phyloP scores from a whole-genome alignment of 2,888 invertebrate genomes.

The Tachina fera region DNA sequence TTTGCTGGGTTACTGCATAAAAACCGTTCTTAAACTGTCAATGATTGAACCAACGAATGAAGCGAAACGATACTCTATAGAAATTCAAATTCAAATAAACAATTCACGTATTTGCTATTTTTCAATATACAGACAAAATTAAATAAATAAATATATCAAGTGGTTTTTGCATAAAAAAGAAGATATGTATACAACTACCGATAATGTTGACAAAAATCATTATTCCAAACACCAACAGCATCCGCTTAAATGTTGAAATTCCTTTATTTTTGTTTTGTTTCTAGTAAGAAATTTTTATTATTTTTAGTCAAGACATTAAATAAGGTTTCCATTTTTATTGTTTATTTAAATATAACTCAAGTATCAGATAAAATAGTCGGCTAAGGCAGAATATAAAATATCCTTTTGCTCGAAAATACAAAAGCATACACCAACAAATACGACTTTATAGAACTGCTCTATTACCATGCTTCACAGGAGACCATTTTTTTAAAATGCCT shows the following conservation, averaged over 20 bases:
- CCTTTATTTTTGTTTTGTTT: background rate
- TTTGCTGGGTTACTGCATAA: background rate
- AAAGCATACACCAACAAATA: no score
- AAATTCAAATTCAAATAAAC: slow-evolving; percentile 30
- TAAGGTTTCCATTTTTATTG: background rate
- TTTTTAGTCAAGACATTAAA: background rate
- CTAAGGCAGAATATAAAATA: background rate
- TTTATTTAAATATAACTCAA: slow-evolving; percentile 13
- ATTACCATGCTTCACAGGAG: no score
- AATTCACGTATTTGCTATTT: slow-evolving; percentile 16
- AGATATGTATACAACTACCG: background rate
- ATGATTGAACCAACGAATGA: slow-evolving; percentile 12
- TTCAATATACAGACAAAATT: background rate
- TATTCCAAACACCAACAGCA: slow-evolving; percentile 33
- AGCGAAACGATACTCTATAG: background rate
- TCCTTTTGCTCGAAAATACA: background rate
- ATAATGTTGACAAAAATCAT: slow-evolving; percentile 45
- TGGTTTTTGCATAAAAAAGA: slow-evolving; percentile 1
- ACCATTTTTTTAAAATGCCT: no score
- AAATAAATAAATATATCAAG: slow-evolving; percentile 16
- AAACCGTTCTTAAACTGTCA: background rate
- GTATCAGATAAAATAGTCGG: background rate
- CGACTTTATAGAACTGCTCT: no score
- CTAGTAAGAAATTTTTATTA: background rate
- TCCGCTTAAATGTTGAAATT: slow-evolving; percentile 11